Base-by-base conservation (phyloP, 2,113 vertebrate genomes). In the Misgurnus mizolepis region DNA sequence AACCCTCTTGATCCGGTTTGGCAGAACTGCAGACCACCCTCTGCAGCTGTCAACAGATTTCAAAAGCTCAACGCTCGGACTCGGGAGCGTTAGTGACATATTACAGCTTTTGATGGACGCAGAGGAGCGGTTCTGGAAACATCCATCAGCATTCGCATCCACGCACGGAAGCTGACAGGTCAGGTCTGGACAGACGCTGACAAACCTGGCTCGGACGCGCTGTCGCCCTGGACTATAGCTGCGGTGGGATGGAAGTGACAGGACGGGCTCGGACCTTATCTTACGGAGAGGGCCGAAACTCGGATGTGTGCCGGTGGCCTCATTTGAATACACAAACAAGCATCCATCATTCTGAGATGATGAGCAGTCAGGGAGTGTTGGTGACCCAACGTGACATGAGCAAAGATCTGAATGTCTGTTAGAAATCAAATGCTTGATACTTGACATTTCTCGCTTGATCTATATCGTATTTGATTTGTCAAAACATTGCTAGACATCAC, bases 21-120 rank as follows among this genome's bases (percentile, higher is more conserved):
- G 87, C 91, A 92, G 84, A 89, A 92, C 88, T 90, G 92, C 91
- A 90, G 91, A 91, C 90, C 88, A 90, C 90, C 92, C 91, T 90
- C 90, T 89, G 91, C 90, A 90, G 89, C 92, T 91, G 90, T 93
- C 93, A 92, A 92, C 91, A 91, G 83, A 91, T 90, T 89, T 91
- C 90, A 92, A 85, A 87, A 88, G 61, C 64, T 39, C 68, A 0
- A 27, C 43, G 87, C 88, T 92, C 90, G 87, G 87, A 87, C 88
- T 88, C 88, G 87, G 89, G 90, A 78, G 83, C 83, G 89, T 87
- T 89, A 83, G 82, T 87, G 78, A 86, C 79, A 88, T 84, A 80
- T 87, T 87, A 87, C 7, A 76, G 9, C 85, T 81, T 87, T 85
- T 93, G 92, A 94, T 88, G 89, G 92, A 93, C 91, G 91, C 86